phyloP scores from a whole-genome alignment of 2,888 invertebrate species.

The Malthinus seriepunctatus region DNA sequence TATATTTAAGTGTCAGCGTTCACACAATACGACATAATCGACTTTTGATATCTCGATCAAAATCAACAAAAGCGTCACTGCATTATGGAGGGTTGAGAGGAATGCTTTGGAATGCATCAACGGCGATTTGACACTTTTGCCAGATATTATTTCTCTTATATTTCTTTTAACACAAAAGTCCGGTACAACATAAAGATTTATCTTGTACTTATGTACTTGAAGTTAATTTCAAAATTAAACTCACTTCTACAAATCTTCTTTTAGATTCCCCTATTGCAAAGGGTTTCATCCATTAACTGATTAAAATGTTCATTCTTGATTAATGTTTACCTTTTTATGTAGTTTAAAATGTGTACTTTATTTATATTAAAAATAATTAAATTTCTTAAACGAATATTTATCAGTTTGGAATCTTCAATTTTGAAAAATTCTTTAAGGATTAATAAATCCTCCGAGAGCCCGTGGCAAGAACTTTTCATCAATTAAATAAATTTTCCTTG shows the following conservation, averaged over 20 bases:
- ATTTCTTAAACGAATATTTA: no score
- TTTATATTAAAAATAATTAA: no score
- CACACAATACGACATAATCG: constrained; percentile 31
- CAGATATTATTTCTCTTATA: constrained; percentile 8
- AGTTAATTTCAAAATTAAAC: constrained; percentile 10
- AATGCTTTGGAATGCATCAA: constrained; percentile 27
- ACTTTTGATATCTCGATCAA: constrained; percentile 31
- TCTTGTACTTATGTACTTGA: constrained; percentile 10
- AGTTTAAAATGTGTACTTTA: no score
- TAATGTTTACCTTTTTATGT: constrained; percentile 30
- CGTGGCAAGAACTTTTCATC: no score
- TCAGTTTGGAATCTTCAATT: no score
- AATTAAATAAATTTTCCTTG: no score
- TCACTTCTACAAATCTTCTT: constrained; percentile 18
- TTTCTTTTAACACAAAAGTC: constrained; percentile 1
- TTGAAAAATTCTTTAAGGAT: no score
- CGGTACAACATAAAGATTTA: constrained; percentile 9
- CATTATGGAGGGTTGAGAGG: constrained; percentile 24
- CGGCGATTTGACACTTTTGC: constrained; percentile 22
- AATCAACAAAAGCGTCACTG: constrained; percentile 27
- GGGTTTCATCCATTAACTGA: constrained; percentile 44
- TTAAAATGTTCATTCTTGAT: constrained; percentile 45
- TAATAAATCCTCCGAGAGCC: no score
- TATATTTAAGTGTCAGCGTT: constrained; percentile 12
- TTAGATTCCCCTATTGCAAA: constrained; percentile 11